Evolutionary conservation across 2,797 vertebrate genomes (phyloP).

Genomic region (Bradypus variegatus): DNA sequence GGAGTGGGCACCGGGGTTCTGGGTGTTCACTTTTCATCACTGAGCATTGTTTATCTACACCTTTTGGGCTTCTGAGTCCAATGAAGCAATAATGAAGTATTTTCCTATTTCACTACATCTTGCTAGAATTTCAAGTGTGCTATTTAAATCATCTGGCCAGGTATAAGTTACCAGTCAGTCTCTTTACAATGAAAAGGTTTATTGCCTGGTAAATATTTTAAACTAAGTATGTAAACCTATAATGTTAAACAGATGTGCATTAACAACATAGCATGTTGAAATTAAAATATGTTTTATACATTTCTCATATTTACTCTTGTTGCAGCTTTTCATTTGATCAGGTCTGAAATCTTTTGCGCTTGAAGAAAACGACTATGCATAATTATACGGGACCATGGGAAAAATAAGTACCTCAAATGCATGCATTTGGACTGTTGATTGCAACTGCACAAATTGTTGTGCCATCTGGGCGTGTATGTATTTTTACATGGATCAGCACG

Average conservation of each 20-base stretch:
- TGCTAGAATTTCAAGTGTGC: background rate
- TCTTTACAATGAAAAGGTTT: constrained; percentile 19
- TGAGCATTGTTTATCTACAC: too few relatives aligned
- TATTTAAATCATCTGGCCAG: constrained; percentile 67
- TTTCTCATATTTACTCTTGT: constrained; percentile 46
- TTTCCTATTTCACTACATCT: too few relatives aligned
- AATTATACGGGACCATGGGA: constrained; percentile 68
- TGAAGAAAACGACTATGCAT: constrained; percentile 45
- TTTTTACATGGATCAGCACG: constrained; percentile 58
- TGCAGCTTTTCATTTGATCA: constrained; percentile 52
- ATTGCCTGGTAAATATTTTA: constrained; percentile 45
- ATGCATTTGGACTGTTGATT: constrained; percentile 72
- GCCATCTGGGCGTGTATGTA: constrained; percentile 62
- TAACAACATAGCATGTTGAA: constrained; percentile 52
- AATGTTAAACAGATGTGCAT: constrained; percentile 42
- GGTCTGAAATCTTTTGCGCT: constrained; percentile 55
- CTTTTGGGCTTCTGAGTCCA: too few relatives aligned
- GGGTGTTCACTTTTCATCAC: too few relatives aligned
- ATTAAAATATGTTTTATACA: constrained; percentile 18
- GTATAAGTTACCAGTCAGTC: constrained; percentile 61
- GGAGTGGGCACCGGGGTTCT: constrained; percentile 10
- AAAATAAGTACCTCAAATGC: constrained; percentile 74
- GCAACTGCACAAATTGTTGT: constrained; percentile 67
- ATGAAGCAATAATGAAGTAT: too few relatives aligned
- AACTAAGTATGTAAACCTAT: constrained; percentile 37